Evolutionary conservation across 1,140 invertebrate species (phyloP).

Genomic region (Heterodera carotae): DNA sequence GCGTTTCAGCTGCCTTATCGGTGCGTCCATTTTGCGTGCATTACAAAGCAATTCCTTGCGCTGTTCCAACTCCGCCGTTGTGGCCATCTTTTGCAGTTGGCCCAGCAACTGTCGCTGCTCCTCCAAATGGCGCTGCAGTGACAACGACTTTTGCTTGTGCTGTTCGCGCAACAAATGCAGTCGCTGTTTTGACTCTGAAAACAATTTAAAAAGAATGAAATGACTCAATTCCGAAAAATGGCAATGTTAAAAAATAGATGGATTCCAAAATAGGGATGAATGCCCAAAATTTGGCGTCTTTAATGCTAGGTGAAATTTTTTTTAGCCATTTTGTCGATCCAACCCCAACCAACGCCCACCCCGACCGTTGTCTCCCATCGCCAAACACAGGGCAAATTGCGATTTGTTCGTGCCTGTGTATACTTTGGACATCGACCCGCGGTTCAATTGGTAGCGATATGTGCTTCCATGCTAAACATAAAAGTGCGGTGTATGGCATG

Average conservation of each 20-base stretch:
- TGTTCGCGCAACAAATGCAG: background rate
- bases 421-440: background rate
- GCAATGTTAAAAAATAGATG: too few species aligned
- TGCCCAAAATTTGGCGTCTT: too few species aligned
- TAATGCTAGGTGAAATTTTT: too few species aligned
- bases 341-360: too few species aligned
- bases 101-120: conserved; percentile 11
- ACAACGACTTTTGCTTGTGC: background rate
- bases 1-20: background rate
- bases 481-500: background rate
- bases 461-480: background rate
- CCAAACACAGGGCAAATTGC: background rate
- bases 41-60: background rate
- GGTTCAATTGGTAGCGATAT: conserved; percentile 5
- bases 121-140: conserved; percentile 1
- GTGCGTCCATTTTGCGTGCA: conserved; percentile 3
- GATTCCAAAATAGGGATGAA: too few species aligned
- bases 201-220: too few species aligned
- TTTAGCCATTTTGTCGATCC: too few species aligned
- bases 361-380: background rate
- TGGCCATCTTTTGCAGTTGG: background rate
- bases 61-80: background rate
- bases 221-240: too few species aligned
- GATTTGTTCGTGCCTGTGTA: background rate
- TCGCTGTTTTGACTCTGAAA: background rate